Percentiles rank a stretch among this genome's conserved stretches.
phyloP scores from a whole-genome alignment of 2,797 vertebrate genomes.

The Hippopotamyrus pictus region DNA sequence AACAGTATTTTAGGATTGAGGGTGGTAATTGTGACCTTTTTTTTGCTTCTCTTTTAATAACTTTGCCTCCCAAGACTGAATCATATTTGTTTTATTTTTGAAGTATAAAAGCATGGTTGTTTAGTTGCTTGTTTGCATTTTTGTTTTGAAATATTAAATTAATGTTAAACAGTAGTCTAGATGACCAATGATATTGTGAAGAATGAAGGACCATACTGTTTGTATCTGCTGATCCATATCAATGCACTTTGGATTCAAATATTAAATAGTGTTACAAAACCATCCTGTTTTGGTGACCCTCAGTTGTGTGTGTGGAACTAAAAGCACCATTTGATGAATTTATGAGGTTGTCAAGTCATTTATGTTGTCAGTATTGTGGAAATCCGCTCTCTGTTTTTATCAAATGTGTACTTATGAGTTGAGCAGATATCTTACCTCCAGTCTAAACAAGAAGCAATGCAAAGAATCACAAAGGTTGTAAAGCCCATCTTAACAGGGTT shows the following conservation, averaged over 20 bases:
- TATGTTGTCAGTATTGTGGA: background rate
- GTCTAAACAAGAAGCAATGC: background rate
- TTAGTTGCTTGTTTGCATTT: slow-evolving; percentile 38
- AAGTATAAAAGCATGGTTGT: slow-evolving; percentile 47
- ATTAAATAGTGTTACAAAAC: slow-evolving; percentile 51
- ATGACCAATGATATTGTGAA: slow-evolving; percentile 41
- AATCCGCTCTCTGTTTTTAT: background rate
- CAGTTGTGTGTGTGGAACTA: background rate
- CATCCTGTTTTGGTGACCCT: background rate
- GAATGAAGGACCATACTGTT: slow-evolving; percentile 42
- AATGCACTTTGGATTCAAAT: slow-evolving; percentile 60
- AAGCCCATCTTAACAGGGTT: background rate
- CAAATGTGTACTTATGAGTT: background rate
- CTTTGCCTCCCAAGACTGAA: slow-evolving; percentile 51
- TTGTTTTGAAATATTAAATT: slow-evolving; percentile 29
- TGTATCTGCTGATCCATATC: slow-evolving; percentile 47
- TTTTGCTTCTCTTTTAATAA: slow-evolving; percentile 47
- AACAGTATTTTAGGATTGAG: slow-evolving; percentile 38
- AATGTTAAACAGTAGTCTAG: slow-evolving; percentile 48
- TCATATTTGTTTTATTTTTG: slow-evolving; percentile 48
- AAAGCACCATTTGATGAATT: background rate
- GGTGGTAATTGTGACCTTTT: slow-evolving; percentile 34
- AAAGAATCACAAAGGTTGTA: background rate
- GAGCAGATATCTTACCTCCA: background rate
- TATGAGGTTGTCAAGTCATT: background rate